Conservation (phyloP, 2,113 vertebrate genomes). For the Pithys albifrons region DNA sequence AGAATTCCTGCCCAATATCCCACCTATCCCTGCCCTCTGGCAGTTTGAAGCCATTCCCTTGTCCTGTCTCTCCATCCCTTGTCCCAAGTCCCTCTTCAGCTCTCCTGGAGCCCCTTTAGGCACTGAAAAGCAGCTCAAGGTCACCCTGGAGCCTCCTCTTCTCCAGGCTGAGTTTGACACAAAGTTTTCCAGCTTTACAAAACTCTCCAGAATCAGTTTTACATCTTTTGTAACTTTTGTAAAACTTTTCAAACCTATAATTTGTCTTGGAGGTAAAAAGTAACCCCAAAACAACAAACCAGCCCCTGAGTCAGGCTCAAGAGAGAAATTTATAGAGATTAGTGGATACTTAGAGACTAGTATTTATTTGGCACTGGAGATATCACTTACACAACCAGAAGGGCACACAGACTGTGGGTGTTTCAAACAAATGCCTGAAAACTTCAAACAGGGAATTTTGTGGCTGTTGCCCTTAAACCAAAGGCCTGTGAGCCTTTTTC, state of each 20-base stretch:
- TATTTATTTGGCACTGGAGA: not conserved
- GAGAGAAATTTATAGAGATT: not conserved
- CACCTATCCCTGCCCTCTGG: not conserved
- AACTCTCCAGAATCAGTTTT: not conserved
- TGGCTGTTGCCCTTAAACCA: not conserved
- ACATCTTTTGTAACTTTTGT: not conserved
- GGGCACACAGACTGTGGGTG: not conserved
- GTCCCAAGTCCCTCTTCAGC: not conserved
- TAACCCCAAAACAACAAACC: not conserved
- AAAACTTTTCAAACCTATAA: not conserved
- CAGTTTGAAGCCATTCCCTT: not conserved
- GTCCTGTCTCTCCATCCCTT: not conserved
- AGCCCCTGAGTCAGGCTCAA: not conserved
- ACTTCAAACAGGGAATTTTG: not conserved
- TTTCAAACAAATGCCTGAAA: not conserved
- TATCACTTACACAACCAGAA: not conserved
- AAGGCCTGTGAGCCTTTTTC: not conserved
- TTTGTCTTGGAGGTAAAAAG: not conserved
- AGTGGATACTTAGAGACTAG: not conserved
- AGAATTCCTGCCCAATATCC: not conserved
- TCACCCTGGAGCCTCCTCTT: not conserved
- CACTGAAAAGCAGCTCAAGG: not conserved
- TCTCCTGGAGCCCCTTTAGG: not conserved
- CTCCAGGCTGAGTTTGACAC: not conserved
- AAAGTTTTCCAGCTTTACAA: not conserved